These are phyloP conservation scores for Phaethon lepturus DNA, from an alignment of 2,113 vertebrate genomes.

Conservation along the genomic window DNA sequence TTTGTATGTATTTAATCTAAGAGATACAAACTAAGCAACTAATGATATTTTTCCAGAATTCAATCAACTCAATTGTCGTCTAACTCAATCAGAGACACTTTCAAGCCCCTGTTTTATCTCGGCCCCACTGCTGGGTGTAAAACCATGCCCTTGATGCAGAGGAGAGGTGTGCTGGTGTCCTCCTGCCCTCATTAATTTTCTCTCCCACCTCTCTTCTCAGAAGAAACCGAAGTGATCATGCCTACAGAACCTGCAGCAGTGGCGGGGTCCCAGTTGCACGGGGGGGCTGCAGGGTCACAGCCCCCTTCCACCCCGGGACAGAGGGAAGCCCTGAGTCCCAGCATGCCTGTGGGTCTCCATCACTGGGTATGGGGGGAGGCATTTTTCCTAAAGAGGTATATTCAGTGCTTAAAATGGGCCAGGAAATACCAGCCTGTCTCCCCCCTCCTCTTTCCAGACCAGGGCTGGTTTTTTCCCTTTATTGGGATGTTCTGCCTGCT, in stretches of 20 bases:
- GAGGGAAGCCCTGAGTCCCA: not conserved
- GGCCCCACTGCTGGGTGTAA: not conserved
- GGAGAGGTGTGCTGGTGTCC: not conserved
- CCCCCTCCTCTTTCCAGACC: not conserved
- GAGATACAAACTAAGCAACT: conserved; percentile 43
- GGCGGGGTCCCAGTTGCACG: not conserved
- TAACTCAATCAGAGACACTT: conserved; percentile 56
- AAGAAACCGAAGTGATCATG: not conserved
- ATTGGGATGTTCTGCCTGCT: not conserved
- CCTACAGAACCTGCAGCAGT: not conserved
- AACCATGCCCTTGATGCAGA: not conserved
- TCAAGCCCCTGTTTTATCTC: conserved; percentile 38
- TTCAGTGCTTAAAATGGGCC: not conserved
- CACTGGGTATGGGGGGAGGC: not conserved
- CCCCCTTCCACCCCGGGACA: not conserved
- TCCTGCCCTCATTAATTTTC: not conserved
- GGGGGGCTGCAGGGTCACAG: not conserved
- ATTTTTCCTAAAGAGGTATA: conserved; percentile 16
- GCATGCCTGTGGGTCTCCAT: not conserved
- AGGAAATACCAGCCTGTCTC: conserved; percentile 25
- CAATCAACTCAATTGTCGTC: conserved; percentile 29
- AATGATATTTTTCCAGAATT: conserved; percentile 45
- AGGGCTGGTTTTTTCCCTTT: not conserved
- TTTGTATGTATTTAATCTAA: conserved; percentile 50
- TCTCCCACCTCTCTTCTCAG: not conserved